Evolutionary conservation across 2,113 vertebrate genomes (phyloP).

Genomic region (Gnathonemus longibarbis): DNA sequence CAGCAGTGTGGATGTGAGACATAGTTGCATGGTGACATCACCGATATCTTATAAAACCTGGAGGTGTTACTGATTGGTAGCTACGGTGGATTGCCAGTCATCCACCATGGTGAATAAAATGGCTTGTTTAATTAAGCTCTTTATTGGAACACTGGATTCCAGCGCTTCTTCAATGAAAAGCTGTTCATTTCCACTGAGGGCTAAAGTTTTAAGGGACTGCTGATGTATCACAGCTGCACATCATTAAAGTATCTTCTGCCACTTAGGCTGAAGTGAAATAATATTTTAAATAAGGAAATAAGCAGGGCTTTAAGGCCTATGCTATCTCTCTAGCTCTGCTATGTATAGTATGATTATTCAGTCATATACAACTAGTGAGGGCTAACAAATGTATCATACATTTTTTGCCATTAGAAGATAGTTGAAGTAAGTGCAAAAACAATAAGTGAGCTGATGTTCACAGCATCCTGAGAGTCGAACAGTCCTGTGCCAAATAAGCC

Average conservation of each 20-base stretch:
- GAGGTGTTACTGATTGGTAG: background rate
- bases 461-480: background rate
- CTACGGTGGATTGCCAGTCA: background rate
- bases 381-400: background rate
- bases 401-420: background rate
- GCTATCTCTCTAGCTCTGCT: background rate
- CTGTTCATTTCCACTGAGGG: background rate
- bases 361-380: background rate
- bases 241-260: conserved; percentile 56
- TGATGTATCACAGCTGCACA: background rate
- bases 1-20: background rate
- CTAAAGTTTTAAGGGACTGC: conserved; percentile 11
- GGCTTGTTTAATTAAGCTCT: background rate
- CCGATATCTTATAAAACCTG: background rate
- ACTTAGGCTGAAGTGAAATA: conserved; percentile 60
- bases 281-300: conserved; percentile 52
- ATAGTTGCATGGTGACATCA: background rate
- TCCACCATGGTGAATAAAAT: background rate
- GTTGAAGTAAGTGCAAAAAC: background rate
- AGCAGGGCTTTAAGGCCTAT: conserved; percentile 35
- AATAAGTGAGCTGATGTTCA: background rate
- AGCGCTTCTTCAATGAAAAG: background rate
- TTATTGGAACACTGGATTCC: background rate
- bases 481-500: background rate
- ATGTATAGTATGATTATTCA: background rate